Evolutionary conservation across 1,140 invertebrate species (phyloP).

Genomic region (Bombus difficillimus): DNA sequence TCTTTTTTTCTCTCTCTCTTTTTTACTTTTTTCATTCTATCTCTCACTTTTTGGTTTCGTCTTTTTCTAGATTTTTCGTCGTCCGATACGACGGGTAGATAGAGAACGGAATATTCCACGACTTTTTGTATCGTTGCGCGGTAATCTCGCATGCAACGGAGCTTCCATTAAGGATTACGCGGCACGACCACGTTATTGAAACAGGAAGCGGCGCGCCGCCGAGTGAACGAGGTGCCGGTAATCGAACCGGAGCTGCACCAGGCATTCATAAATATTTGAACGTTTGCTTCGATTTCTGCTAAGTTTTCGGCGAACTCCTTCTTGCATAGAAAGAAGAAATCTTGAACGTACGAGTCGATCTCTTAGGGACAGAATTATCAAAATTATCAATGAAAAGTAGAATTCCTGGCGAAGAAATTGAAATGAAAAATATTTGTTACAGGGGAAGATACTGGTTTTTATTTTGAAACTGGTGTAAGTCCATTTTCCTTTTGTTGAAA

Average conservation of each 20-base stretch:
- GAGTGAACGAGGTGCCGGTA: neutral
- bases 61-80: neutral
- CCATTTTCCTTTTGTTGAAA: too few species aligned
- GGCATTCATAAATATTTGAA: neutral
- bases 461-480: too few species aligned
- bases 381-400: too few species aligned
- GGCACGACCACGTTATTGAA: neutral
- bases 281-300: neutral
- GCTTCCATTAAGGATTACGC: slow-evolving; percentile 17
- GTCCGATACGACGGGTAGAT: neutral
- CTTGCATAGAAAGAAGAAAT: neutral
- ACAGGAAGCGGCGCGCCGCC: neutral
- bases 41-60: neutral
- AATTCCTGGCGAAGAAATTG: too few species aligned
- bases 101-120: neutral
- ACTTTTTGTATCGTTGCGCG: neutral
- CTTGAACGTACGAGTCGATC: too few species aligned
- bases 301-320: neutral
- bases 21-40: neutral
- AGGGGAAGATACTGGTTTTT: too few species aligned
- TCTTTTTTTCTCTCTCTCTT: neutral
- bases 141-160: neutral
- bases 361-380: too few species aligned
- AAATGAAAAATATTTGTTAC: too few species aligned
- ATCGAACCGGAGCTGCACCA: neutral